Base-by-base conservation (phyloP, 2,888 invertebrate genomes). In the Cephus rjabovi region DNA sequence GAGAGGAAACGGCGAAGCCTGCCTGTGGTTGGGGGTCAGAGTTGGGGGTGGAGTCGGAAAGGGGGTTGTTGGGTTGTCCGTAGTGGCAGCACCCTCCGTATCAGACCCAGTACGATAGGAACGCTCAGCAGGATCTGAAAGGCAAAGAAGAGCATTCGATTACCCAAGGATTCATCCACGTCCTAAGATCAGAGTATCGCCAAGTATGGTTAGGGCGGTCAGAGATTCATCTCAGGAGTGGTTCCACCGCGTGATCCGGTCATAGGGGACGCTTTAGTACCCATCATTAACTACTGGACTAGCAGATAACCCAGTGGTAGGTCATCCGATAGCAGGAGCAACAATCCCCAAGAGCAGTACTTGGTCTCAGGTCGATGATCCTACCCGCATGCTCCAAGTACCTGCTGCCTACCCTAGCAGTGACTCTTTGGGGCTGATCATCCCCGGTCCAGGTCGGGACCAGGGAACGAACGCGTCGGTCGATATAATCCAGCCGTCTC, bases 101-200 rank as follows among this genome's bases (percentile, higher is more conserved):
- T 96, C 96, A 74, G 94, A 94, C 86, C 96, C 95, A 3, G 96
- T 95, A 76, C 96, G 94, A 87, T 96, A 96, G 78, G 94, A 94
- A 79, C 95, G 94, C 84, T 96, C 95, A 83, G 83, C 89, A 30
- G 95, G 94, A 91, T 94, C 95, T 95, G 91, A 11, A 92, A 91
- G 83, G 81, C 56, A 56, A 56, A 56, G 56, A 84, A 88, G 76
- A 56, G 71, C n/a, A 34, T 15, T 15, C 31, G 33, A 69, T 31
- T 34, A 15, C 9, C 56, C 9, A 56, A 56, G 15, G 56, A 23
- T 56, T 56, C 56, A 9, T 56, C 56, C 56, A 23, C 2, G 56
- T 9, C 56, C 23, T 23, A 9, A 56, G 56, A 56, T 56, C 56
- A 2, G 56, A 56, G 56, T 9, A 56, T 56, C 40, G 15, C 1